Conservation (phyloP, 2,113 vertebrate genomes). For the Periophthalmodon schlosseri region DNA sequence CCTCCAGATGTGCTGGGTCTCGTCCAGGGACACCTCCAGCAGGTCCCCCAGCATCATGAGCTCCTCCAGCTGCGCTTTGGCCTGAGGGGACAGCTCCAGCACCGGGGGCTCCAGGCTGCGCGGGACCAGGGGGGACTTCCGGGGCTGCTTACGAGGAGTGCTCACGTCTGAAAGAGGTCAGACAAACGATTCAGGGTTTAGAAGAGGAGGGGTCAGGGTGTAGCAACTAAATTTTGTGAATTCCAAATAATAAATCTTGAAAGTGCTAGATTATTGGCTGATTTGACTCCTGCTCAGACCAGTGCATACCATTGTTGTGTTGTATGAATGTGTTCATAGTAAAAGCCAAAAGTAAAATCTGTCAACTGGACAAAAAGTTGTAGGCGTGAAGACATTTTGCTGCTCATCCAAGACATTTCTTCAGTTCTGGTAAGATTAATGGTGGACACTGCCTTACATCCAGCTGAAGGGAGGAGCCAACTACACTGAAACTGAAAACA, state of each 20-base stretch:
- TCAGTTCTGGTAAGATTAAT: no score
- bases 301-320: background rate
- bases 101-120: constrained; percentile 95
- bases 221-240: background rate
- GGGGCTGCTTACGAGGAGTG: constrained; percentile 92
- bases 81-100: constrained; percentile 88
- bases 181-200: background rate
- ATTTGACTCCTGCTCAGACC: background rate
- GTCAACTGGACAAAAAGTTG: no score
- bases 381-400: no score
- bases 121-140: constrained; percentile 94
- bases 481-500: no score
- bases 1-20: constrained; percentile 98
- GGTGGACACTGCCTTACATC: no score
- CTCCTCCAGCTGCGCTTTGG: constrained; percentile 93
- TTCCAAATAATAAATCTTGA: background rate
- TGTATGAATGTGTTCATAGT: no score
- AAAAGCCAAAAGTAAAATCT: no score
- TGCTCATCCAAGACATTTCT: no score
- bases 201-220: background rate
- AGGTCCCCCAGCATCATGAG: constrained; percentile 98
- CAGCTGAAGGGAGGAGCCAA: no score
- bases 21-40: constrained; percentile 95
- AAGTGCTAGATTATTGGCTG: background rate
- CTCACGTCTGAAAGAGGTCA: constrained; percentile 74